Evolutionary conservation across 2,888 invertebrate genomes (phyloP), one percentile per base, ranked within the genome.

Genomic region (Drosophila suboccidentalis): DNA sequence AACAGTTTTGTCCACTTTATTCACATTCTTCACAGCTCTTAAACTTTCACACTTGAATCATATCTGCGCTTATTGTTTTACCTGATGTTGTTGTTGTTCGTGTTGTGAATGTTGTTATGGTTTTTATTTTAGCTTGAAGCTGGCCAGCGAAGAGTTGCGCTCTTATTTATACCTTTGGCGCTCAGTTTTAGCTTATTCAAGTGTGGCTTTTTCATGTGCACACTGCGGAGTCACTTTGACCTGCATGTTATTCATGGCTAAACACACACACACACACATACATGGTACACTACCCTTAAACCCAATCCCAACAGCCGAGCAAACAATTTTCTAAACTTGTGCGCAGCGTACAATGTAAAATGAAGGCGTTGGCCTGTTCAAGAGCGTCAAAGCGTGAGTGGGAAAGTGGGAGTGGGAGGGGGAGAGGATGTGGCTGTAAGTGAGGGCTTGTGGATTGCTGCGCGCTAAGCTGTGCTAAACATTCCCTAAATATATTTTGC

Each of bases 401-500:
- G 10, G 34, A 6, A 32, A 15, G 15, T 15, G 41, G 15, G 2
- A 32, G 10, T 32, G 36, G 10, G 34, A 34, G 4, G 3, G 53
- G 38, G 9, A 17, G 13, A n/a, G 17, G 46, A 9, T 10, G n/a
- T 19, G 66, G 17, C n/a, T 50, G 41, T 26, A 26, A 47, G 47
- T 36, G 51, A 32, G 67, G 66, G 43, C 46, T 43, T 59, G 69
- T 54, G 61, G 71, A 50, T 58, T 69, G 80, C 57, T 50, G 65
- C 71, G 78, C 79, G 79, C 87, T 84, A 89, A 89, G 84, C 84
- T 84, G 89, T 84, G 78, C 85, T 85, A 85, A 85, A 85, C 88
- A 85, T 89, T 87, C 89, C 83, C 88, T 82, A 89, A 85, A 85
- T 85, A 85, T 85, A 85, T 84, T 84, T 84, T 82, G 85, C 89